These are phyloP conservation scores for Tetragonisca angustula DNA, from an alignment of 2,888 invertebrate genomes.

Conservation along the genomic window DNA sequence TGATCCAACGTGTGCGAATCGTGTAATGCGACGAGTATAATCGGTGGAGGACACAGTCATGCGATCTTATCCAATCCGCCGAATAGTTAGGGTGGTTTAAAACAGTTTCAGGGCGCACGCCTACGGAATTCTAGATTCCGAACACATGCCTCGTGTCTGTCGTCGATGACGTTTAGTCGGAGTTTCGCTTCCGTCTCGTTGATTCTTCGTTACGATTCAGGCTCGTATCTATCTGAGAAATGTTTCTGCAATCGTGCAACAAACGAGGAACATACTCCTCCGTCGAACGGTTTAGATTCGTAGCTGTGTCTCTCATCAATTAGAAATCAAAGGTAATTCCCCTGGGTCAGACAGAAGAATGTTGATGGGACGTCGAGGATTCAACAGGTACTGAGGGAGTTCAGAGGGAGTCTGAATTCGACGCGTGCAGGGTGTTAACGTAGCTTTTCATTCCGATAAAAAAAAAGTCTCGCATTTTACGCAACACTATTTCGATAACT, in stretches of 20 bases:
- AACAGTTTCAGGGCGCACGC: slow-evolving; percentile 74
- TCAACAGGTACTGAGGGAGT: slow-evolving; percentile 63
- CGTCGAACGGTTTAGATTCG: background rate
- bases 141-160: slow-evolving; percentile 59
- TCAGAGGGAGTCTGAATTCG: slow-evolving; percentile 17
- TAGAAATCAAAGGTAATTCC: background rate
- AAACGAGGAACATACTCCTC: background rate
- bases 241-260: background rate
- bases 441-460: background rate
- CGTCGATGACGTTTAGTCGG: slow-evolving; percentile 60
- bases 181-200: slow-evolving; percentile 57
- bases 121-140: slow-evolving; percentile 74
- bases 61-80: slow-evolving; percentile 56
- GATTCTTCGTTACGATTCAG: slow-evolving; percentile 13
- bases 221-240: background rate
- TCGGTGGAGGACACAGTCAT: slow-evolving; percentile 24
- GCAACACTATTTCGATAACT: background rate
- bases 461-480: too few relatives aligned
- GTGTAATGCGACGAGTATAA: slow-evolving; percentile 28
- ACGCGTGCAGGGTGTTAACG: background rate
- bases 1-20: slow-evolving; percentile 13
- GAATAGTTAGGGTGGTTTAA: slow-evolving; percentile 61
- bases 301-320: background rate
- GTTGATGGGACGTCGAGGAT: slow-evolving; percentile 35
- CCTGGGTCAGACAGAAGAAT: slow-evolving; percentile 19